These are phyloP conservation scores for Lagothrix lagotricha DNA, from an alignment of 2,797 vertebrate genomes.

Conservation along the genomic window DNA sequence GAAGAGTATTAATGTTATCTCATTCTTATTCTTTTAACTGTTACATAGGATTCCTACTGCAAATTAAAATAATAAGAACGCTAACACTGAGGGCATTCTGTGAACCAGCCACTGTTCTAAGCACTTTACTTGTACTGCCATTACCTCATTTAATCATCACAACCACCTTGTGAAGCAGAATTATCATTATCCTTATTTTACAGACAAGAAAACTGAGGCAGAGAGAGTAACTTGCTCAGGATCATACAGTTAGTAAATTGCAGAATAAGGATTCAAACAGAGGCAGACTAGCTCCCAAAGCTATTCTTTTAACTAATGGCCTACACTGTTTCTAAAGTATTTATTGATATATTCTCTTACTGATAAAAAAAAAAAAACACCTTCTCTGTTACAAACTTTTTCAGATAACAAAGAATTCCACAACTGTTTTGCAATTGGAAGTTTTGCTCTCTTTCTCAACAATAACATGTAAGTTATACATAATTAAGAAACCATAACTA, in stretches of 20 bases:
- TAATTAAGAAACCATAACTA: constrained; percentile 10
- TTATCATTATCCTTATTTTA: neutral
- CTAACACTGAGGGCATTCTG: neutral
- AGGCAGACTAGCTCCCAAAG: neutral
- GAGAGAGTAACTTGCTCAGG: neutral
- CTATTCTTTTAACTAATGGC: neutral
- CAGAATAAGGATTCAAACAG: neutral
- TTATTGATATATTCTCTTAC: neutral
- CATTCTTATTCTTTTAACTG: constrained; percentile 45
- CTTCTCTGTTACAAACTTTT: neutral
- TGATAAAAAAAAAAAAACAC: neutral
- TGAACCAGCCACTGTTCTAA: neutral
- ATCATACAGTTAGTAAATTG: neutral
- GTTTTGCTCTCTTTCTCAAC: neutral
- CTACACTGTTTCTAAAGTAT: neutral
- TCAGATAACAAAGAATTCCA: neutral
- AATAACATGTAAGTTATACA: neutral
- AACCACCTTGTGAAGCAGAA: neutral
- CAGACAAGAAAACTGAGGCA: neutral
- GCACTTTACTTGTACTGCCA: neutral
- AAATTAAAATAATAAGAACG: neutral
- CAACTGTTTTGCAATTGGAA: neutral
- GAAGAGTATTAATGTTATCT: neutral
- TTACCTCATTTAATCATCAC: neutral
- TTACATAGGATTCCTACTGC: neutral